Evolutionary conservation across 1,140 invertebrate species (phyloP).

Genomic region (Adoxophyes honmai): DNA sequence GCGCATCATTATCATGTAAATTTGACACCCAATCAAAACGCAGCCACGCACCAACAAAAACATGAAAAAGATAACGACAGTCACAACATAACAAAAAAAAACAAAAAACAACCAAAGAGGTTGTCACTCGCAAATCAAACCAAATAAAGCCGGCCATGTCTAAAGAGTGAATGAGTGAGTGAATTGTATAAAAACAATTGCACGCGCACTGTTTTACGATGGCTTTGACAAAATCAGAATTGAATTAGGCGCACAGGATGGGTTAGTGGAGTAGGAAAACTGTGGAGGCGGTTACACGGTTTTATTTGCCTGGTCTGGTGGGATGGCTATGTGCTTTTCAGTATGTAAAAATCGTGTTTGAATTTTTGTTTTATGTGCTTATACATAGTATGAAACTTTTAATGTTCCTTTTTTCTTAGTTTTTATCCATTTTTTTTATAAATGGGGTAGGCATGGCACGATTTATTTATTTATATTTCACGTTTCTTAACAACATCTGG

Average conservation of each 20-base stretch:
- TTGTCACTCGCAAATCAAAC: slow-evolving; percentile 67
- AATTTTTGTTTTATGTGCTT: not conserved
- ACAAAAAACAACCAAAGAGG: slow-evolving; percentile 10
- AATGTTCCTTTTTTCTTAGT: too few relatives aligned
- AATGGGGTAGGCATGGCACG: too few relatives aligned
- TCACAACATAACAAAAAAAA: slow-evolving; percentile 37
- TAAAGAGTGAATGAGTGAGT: slow-evolving; percentile 40
- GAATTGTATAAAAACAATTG: slow-evolving; percentile 75
- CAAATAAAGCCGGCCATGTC: slow-evolving; percentile 51
- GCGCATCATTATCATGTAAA: slow-evolving; percentile 58
- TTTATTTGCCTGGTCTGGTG: not conserved
- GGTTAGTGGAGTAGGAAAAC: slow-evolving; percentile 31
- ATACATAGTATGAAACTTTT: too few relatives aligned
- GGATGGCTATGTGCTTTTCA: not conserved
- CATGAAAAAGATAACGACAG: slow-evolving; percentile 38
- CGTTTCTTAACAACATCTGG: too few relatives aligned
- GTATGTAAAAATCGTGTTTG: not conserved
- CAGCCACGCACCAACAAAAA: slow-evolving; percentile 48
- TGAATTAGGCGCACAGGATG: slow-evolving; percentile 68
- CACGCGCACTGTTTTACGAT: slow-evolving; percentile 56
- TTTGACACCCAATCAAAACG: slow-evolving; percentile 72
- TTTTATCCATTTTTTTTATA: too few relatives aligned
- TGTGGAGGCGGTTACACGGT: slow-evolving; percentile 30
- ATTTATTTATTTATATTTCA: too few relatives aligned
- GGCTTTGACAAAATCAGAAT: slow-evolving; percentile 70